Evolutionary conservation across 2,113 vertebrate species (phyloP).

Genomic region (Piaya cayana): DNA sequence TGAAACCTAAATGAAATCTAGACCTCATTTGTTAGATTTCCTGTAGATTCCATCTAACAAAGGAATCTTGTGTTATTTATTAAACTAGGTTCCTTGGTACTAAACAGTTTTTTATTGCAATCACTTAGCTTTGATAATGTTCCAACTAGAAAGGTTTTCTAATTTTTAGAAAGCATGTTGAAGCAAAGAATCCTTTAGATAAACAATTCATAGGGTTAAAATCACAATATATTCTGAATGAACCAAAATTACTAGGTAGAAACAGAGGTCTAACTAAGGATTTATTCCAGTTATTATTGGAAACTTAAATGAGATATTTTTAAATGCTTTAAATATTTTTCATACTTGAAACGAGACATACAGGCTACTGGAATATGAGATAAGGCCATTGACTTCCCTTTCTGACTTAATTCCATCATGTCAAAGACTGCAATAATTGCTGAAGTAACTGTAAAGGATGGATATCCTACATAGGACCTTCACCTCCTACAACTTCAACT

Average conservation of each 20-base stretch:
- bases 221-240: not conserved
- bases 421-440: not conserved
- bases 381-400: not conserved
- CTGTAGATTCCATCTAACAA: not conserved
- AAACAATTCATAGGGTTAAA: not conserved
- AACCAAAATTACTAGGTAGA: not conserved
- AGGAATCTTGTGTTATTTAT: not conserved
- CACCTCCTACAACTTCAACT: not conserved
- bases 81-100: not conserved
- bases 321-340: not conserved
- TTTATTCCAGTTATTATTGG: not conserved
- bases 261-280: not conserved
- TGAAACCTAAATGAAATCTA: not conserved
- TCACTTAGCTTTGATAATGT: not conserved
- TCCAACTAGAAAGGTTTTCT: not conserved
- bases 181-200: not conserved
- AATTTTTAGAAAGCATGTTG: not conserved
- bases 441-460: not conserved
- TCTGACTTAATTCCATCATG: not conserved
- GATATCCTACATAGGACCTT: not conserved
- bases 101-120: not conserved
- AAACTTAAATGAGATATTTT: not conserved
- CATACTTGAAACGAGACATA: not conserved
- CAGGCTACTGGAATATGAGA: not conserved
- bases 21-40: not conserved